These are phyloP conservation scores for Siniperca scherzeri DNA, from an alignment of 2,797 vertebrate genomes.

Conservation along the genomic window DNA sequence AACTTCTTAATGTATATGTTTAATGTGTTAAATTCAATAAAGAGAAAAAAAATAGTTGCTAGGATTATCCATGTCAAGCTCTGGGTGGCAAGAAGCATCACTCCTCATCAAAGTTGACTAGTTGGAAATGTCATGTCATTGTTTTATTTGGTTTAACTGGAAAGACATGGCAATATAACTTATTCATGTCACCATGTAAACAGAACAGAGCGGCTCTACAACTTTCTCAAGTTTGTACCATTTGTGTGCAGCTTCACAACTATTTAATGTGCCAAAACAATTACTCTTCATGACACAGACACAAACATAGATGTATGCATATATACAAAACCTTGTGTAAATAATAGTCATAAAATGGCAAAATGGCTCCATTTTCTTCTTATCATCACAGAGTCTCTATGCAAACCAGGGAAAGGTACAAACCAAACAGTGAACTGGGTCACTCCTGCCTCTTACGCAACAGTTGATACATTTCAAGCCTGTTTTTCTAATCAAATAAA, in stretches of 20 bases:
- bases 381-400: constrained; percentile 11
- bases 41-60: background rate
- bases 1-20: too few species aligned
- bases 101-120: background rate
- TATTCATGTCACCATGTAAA: background rate
- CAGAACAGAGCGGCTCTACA: background rate
- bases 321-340: background rate
- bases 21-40: too few species aligned
- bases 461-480: constrained; percentile 50
- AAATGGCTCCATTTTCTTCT: constrained; percentile 19
- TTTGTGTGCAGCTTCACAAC: background rate
- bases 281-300: background rate
- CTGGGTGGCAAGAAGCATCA: background rate
- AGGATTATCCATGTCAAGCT: constrained; percentile 3
- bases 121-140: background rate
- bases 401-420: constrained; percentile 35
- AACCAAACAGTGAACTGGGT: constrained; percentile 56
- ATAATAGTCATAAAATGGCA: background rate
- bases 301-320: background rate
- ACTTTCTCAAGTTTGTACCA: background rate
- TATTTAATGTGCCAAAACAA: background rate
- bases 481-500: constrained; percentile 61
- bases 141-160: background rate
- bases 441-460: constrained; percentile 61
- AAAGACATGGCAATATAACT: background rate